phyloP scores from a whole-genome alignment of 2,113 vertebrate genomes.

The Seriola dumerili region DNA sequence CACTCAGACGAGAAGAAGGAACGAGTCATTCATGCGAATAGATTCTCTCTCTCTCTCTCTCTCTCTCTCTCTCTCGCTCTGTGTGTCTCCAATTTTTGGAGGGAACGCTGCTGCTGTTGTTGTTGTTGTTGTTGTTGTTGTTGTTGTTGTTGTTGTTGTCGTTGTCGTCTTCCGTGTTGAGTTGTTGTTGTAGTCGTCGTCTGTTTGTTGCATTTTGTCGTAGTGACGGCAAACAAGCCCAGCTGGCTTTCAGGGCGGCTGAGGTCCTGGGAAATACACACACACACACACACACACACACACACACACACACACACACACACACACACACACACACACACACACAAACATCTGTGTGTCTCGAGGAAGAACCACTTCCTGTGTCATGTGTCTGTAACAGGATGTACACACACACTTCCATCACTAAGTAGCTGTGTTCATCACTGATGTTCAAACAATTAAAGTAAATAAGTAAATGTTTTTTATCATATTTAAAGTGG shows the following conservation, averaged over 20 bases:
- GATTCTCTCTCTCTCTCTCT: neutral
- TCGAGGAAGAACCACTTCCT: too few relatives aligned
- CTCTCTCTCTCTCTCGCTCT: too few relatives aligned
- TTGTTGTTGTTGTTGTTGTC: neutral
- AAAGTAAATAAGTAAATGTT: too few relatives aligned
- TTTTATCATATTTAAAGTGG: too few relatives aligned
- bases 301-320: too few relatives aligned
- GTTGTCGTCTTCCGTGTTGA: neutral
- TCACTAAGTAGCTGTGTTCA: too few relatives aligned
- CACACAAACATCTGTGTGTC: too few relatives aligned
- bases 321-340: too few relatives aligned
- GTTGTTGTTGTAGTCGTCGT: neutral
- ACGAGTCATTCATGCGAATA: constrained; percentile 63
- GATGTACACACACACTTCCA: too few relatives aligned
- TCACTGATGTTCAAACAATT: too few relatives aligned
- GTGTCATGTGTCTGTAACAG: too few relatives aligned
- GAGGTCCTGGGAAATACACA: constrained; percentile 2
- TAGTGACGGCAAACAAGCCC: neutral
- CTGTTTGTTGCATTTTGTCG: neutral
- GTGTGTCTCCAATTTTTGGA: neutral
- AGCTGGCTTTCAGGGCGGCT: constrained; percentile 26
- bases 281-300: neutral
- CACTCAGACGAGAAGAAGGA: constrained; percentile 58
- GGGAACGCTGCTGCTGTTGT: constrained; percentile 1
- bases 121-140: neutral